These are phyloP conservation scores for Arizona elegans DNA, from an alignment of 2,113 vertebrate genomes.

Conservation along the genomic window DNA sequence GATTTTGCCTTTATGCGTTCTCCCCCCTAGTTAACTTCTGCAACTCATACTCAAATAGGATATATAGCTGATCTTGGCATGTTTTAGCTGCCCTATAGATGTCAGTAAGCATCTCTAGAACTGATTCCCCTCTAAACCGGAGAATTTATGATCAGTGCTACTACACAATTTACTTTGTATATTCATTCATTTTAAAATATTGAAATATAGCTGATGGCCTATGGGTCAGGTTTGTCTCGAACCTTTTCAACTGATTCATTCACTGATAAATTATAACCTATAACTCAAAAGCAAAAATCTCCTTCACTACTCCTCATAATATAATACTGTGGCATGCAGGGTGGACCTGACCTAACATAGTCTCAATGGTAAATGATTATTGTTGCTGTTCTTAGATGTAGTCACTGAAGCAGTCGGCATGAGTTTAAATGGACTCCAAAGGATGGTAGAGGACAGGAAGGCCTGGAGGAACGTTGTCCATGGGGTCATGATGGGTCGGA, in stretches of 20 bases:
- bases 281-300: not conserved
- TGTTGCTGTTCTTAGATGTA: not conserved
- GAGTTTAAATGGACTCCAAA: no score
- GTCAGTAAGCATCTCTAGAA: constrained; percentile 64
- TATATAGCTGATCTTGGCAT: constrained; percentile 46
- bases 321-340: not conserved
- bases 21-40: constrained; percentile 7
- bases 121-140: constrained; percentile 59
- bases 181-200: constrained; percentile 53
- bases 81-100: constrained; percentile 58
- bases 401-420: no score
- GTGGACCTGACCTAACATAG: not conserved
- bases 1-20: constrained; percentile 5
- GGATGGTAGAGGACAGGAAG: no score
- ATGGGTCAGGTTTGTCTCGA: constrained; percentile 12
- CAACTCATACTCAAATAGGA: not conserved
- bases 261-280: not conserved
- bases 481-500: no score
- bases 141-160: constrained; percentile 60
- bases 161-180: constrained; percentile 41
- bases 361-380: not conserved
- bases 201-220: not conserved
- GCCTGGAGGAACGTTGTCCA: no score
- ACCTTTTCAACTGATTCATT: constrained; percentile 5
- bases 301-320: not conserved